These are phyloP conservation scores for Andrena marginata DNA, from an alignment of 2,888 invertebrate species.

Conservation along the genomic window DNA sequence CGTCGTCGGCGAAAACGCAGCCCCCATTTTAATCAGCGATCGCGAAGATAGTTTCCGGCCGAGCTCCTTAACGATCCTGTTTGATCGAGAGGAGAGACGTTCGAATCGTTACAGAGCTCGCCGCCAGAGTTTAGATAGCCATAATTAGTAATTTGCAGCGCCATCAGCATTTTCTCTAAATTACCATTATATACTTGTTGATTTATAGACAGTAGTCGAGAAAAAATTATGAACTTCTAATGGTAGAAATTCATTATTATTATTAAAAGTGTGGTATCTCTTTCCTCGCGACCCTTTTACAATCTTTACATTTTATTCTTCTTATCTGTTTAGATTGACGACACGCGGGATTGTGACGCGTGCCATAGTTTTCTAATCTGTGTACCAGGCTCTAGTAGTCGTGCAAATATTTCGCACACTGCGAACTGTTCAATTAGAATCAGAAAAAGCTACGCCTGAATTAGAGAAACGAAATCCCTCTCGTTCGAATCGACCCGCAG, in stretches of 20 bases:
- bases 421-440: neutral
- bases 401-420: neutral
- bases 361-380: neutral
- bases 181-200: neutral
- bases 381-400: neutral
- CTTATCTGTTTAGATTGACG: too few species aligned
- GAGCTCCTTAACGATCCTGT: constrained; percentile 4
- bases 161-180: neutral
- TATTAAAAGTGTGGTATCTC: too few species aligned
- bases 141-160: neutral
- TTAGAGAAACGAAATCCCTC: constrained; percentile 25
- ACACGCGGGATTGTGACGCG: neutral
- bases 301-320: too few species aligned
- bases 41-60: neutral
- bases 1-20: constrained; percentile 9
- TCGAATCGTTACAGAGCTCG: neutral
- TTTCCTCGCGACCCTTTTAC: too few species aligned
- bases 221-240: too few species aligned
- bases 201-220: neutral
- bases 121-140: constrained; percentile 5
- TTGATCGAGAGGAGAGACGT: neutral
- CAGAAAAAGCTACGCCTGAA: neutral
- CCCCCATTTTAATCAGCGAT: constrained; percentile 5
- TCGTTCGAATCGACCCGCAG: constrained; percentile 9
- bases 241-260: too few species aligned